phyloP scores from a whole-genome alignment of 2,888 invertebrate genomes.

The Erebia aethiops region DNA sequence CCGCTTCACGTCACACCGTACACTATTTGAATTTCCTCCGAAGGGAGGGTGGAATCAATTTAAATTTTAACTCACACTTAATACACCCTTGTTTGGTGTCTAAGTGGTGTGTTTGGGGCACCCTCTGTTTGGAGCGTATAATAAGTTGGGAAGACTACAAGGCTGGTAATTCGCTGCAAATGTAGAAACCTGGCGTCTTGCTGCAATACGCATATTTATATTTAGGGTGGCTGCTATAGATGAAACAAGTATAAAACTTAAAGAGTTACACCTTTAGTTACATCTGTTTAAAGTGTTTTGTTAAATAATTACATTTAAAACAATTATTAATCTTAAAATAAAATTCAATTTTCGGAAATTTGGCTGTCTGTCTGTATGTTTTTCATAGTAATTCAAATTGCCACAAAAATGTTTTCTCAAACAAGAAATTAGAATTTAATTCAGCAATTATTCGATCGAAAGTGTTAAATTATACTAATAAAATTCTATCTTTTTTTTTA shows the following conservation, averaged over 20 bases:
- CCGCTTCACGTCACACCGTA: conserved; percentile 78
- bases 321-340: too few relatives aligned
- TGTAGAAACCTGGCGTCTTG: conserved; percentile 36
- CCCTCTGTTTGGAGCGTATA: conserved; percentile 78
- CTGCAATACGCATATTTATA: conserved; percentile 40
- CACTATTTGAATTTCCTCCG: conserved; percentile 80
- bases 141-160: conserved; percentile 78
- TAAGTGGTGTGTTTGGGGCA: conserved; percentile 82
- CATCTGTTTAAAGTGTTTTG: background rate
- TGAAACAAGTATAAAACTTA: background rate
- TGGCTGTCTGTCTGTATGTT: too few relatives aligned
- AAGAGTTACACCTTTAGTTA: background rate
- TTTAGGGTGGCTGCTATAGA: conserved; percentile 32
- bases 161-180: conserved; percentile 55
- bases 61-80: conserved; percentile 83
- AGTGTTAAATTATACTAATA: too few relatives aligned
- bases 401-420: too few relatives aligned
- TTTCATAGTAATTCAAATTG: too few relatives aligned
- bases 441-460: too few relatives aligned
- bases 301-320: too few relatives aligned
- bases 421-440: too few relatives aligned
- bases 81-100: conserved; percentile 83
- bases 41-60: conserved; percentile 80
- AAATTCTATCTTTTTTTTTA: too few relatives aligned
- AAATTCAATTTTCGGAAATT: too few relatives aligned